Evolutionary conservation across 2,797 vertebrate genomes (phyloP).

Genomic region (Mormyrus proboscirostris): DNA sequence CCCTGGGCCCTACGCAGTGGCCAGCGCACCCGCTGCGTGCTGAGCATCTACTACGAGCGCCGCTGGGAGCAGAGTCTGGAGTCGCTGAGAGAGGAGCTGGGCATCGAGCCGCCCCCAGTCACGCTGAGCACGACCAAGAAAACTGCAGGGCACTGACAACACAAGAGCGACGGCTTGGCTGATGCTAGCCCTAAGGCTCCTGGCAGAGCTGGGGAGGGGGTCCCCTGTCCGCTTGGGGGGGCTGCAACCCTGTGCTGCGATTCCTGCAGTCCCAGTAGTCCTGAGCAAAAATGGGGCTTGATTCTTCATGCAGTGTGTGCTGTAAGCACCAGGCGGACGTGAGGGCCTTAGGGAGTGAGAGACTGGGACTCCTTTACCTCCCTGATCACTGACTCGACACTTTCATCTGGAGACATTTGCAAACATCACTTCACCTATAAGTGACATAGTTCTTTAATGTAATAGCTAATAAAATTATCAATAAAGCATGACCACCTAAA

Average conservation of each 20-base stretch:
- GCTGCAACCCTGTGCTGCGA: neutral
- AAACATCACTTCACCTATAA: neutral
- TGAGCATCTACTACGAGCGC: conserved; percentile 82
- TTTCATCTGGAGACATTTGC: neutral
- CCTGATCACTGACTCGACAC: neutral
- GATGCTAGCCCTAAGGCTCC: neutral
- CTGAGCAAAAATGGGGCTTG: neutral
- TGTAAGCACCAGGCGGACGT: neutral
- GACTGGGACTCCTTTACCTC: neutral
- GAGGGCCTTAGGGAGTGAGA: neutral
- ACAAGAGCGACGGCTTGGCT: neutral
- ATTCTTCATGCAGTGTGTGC: neutral
- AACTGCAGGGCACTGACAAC: neutral
- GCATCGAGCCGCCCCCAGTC: conserved; percentile 65
- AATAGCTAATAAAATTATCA: neutral
- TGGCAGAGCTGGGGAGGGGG: neutral
- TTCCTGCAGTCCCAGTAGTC: neutral
- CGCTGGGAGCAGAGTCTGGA: conserved; percentile 84
- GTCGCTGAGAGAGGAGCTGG: conserved; percentile 75
- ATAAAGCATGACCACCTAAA: neutral
- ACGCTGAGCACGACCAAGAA: conserved; percentile 20
- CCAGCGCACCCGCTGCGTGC: conserved; percentile 61
- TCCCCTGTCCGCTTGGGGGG: too few species aligned
- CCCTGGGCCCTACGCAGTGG: conserved; percentile 82
- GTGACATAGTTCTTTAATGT: neutral